Base-by-base conservation (phyloP, 2,888 invertebrate genomes). In the Trachelus tabidus region DNA sequence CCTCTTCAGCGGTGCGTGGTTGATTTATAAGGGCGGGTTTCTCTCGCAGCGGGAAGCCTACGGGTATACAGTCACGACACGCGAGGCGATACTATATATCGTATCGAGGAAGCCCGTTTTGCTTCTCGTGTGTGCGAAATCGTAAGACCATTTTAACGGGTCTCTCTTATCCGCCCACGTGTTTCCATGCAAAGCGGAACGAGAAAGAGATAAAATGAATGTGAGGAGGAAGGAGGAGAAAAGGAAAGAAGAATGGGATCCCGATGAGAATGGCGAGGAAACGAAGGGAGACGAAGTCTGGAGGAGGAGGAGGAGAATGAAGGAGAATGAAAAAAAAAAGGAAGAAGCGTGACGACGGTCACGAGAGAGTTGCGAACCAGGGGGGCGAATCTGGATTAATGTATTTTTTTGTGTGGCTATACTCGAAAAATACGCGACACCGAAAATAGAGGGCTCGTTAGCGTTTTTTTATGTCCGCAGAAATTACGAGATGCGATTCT, bases 1-100 rank as follows among this genome's bases (percentile, higher is more conserved):
- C 85, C 83, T 88, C 85, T 83, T 85, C 84, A 86, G 82, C 86
- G 87, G 85, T 85, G 86, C 87, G 85, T 87, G 85, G 84, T 86
- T 89, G 88, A 89, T 89, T 89, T 89, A 89, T 83, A 83, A 77
- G 78, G 76, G 76, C 73, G 30, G 79, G 77, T 81, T 40, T 75
- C 76, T 80, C 80, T 78, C 35, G 73, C 77, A 69, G 71, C 71
- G 15, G 71, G 71, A 71, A 71, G 31, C 31, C 71, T 71, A 15
- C 15, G 71, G 71, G 71, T 33, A 31, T 30, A 71, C 23, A 23
- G 56, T 56, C 56, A 56, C 56, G 56, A 56, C 56, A 56, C 56
- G 56, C 56, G 56, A 56, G 56, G 23, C 56, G 23, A 56, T 56
- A 56, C 71, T 71, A 15, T 33, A n/a, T 71, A 71, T 71, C 71